Evolutionary conservation across 2,888 invertebrate species (phyloP).

Genomic region (Lamellibrachia columna): DNA sequence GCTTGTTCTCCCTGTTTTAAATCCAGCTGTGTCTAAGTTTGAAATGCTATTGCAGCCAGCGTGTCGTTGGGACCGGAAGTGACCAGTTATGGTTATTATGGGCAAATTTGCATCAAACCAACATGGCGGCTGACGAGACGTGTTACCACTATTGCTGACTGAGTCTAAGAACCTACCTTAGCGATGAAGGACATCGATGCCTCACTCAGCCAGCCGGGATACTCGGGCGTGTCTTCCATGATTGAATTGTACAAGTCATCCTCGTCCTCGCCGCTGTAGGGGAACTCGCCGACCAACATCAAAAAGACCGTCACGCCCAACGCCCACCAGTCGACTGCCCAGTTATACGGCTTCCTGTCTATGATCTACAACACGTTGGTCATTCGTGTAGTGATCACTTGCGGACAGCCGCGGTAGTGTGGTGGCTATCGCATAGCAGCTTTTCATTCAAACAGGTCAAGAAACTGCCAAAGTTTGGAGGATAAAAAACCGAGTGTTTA

Average conservation of each 20-base stretch:
- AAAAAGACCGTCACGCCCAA: slow-evolving; percentile 97
- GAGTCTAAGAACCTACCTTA: slow-evolving; percentile 47
- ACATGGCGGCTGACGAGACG: not conserved
- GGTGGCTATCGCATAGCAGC: too few relatives aligned
- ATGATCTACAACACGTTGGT: slow-evolving; percentile 76
- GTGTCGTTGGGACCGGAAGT: too few relatives aligned
- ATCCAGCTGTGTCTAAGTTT: too few relatives aligned
- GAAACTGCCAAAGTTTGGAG: too few relatives aligned
- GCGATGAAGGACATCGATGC: slow-evolving; percentile 73
- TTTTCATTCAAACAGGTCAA: too few relatives aligned
- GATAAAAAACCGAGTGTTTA: too few relatives aligned
- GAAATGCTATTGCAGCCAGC: too few relatives aligned
- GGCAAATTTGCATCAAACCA: not conserved
- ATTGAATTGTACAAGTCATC: slow-evolving; percentile 99
- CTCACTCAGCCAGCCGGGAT: slow-evolving; percentile 89
- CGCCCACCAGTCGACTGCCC: slow-evolving; percentile 99
- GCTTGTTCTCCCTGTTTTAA: too few relatives aligned
- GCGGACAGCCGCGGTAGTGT: too few relatives aligned
- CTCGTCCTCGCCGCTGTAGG: slow-evolving; percentile 98
- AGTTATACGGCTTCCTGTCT: slow-evolving; percentile 94
- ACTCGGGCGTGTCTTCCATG: slow-evolving; percentile 95
- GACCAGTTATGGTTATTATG: too few relatives aligned
- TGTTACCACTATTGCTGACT: not conserved
- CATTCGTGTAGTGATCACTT: too few relatives aligned
- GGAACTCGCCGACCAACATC: slow-evolving; percentile 98